phyloP scores from a whole-genome alignment of 2,888 invertebrate genomes.

The Heteropelma amictum region DNA sequence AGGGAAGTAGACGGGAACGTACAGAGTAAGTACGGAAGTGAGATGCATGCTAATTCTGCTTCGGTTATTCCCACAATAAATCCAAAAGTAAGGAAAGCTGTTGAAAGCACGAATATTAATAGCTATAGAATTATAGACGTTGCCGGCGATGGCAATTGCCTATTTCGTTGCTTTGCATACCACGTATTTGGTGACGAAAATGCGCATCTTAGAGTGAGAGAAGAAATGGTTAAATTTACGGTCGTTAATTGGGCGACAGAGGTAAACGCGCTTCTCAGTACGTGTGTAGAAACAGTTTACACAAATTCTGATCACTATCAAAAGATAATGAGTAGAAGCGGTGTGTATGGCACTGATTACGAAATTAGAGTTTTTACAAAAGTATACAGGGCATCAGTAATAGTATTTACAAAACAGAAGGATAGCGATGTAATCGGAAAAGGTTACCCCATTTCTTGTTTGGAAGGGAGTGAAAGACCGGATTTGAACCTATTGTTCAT shows the following conservation, averaged over 20 bases:
- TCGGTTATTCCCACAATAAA: too few species aligned
- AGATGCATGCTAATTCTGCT: not conserved
- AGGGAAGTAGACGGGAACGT: too few species aligned
- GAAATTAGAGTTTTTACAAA: constrained; percentile 18
- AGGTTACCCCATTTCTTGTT: not conserved
- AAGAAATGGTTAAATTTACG: not conserved
- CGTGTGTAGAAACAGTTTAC: not conserved
- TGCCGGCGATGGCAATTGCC: constrained; percentile 12
- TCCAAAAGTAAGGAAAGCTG: too few species aligned
- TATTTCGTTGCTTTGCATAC: constrained; percentile 8
- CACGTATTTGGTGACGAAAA: not conserved
- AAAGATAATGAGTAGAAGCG: constrained; percentile 7
- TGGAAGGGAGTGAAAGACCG: not conserved
- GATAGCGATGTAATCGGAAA: not conserved
- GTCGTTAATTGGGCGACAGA: not conserved
- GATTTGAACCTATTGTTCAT: not conserved
- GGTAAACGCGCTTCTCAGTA: not conserved
- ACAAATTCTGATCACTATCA: not conserved
- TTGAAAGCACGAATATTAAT: not conserved
- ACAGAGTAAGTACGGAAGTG: not conserved
- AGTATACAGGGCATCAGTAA: not conserved
- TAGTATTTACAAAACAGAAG: not conserved
- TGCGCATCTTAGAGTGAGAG: not conserved
- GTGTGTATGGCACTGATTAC: constrained; percentile 25
- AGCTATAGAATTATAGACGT: not conserved